phyloP scores from a whole-genome alignment of 2,113 vertebrate genomes.

The Cyphomyrus discorhynchus region DNA sequence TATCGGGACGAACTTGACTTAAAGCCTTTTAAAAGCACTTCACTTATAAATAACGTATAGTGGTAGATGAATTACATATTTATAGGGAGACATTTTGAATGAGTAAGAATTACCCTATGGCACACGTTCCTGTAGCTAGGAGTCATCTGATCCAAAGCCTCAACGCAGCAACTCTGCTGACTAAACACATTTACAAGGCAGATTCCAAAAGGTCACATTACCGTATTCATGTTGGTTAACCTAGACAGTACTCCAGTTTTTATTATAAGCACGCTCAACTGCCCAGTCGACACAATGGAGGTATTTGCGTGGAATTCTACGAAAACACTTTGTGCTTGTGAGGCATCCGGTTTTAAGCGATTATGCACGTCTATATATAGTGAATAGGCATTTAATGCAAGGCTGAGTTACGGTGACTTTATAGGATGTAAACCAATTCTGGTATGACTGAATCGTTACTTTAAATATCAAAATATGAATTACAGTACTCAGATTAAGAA shows the following conservation, averaged over 20 bases:
- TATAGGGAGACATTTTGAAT: neutral
- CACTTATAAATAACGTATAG: neutral
- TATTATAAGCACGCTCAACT: neutral
- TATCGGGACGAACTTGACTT: neutral
- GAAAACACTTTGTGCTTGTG: neutral
- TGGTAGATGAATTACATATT: neutral
- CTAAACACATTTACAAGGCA: neutral
- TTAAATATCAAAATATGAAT: neutral
- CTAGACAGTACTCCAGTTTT: neutral
- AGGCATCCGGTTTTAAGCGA: neutral
- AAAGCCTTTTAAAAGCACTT: neutral
- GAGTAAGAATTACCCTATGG: neutral
- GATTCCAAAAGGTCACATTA: conserved; percentile 3
- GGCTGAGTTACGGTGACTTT: neutral
- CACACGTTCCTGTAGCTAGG: neutral
- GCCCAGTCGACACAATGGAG: neutral
- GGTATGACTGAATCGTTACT: neutral
- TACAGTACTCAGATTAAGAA: neutral
- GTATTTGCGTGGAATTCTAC: neutral
- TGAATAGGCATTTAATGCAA: neutral
- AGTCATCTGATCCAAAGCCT: neutral
- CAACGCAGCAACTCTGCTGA: neutral
- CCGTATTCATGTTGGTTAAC: neutral
- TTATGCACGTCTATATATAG: neutral
- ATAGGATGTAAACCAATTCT: neutral